phyloP scores from a whole-genome alignment of 53 echinoderm and acorn worm species.

The Zoroaster sp. region DNA sequence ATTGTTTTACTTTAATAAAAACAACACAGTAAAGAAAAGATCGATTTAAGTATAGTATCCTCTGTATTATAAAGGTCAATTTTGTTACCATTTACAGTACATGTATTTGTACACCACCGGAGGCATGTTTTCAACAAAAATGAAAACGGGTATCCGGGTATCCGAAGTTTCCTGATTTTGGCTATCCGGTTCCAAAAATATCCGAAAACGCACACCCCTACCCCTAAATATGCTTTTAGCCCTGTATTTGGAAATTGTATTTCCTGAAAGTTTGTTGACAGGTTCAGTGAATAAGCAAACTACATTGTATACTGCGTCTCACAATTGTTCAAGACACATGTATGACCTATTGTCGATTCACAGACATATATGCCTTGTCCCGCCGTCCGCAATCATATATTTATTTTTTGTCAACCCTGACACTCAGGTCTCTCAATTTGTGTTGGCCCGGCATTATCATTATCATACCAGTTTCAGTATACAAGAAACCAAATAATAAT shows the following conservation, averaged over 20 bases:
- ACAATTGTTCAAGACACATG: neutral
- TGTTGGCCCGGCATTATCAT: neutral
- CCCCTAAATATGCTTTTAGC: neutral
- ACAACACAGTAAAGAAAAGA: too few species aligned
- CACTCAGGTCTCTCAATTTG: neutral
- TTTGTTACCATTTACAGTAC: too few species aligned
- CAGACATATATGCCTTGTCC: neutral
- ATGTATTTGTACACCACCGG: too few species aligned
- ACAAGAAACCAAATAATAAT: conserved; percentile 29
- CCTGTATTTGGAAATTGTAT: neutral
- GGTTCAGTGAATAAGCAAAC: neutral
- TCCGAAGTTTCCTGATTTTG: too few species aligned
- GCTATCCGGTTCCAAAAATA: too few species aligned
- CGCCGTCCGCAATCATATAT: neutral
- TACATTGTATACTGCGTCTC: neutral
- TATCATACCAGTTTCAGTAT: neutral
- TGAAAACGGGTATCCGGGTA: too few species aligned
- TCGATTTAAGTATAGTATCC: too few species aligned
- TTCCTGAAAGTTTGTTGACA: neutral
- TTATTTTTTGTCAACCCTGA: neutral
- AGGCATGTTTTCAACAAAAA: too few species aligned
- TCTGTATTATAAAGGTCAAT: too few species aligned
- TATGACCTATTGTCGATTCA: neutral
- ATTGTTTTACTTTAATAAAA: too few species aligned
- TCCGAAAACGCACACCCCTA: too few species aligned